Conservation (phyloP, 23 tunicate species). For the Diplosoma virens region DNA sequence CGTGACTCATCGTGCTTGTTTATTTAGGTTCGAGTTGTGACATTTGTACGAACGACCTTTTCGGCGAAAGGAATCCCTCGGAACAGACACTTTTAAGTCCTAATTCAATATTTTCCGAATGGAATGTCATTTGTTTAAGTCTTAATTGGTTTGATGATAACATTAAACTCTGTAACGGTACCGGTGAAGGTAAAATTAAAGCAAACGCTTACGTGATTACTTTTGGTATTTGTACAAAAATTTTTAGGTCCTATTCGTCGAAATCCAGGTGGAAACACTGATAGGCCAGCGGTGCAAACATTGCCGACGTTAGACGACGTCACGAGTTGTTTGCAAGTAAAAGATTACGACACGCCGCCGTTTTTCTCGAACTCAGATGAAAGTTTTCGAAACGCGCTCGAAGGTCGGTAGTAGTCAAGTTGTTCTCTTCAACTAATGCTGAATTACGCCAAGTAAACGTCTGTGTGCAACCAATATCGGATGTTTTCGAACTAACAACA, state of each 20-base stretch:
- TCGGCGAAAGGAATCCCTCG: slow-evolving; percentile 62
- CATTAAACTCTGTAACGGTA: slow-evolving; percentile 85
- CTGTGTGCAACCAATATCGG: too few species aligned
- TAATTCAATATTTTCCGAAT: slow-evolving; percentile 70
- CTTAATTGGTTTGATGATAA: slow-evolving; percentile 86
- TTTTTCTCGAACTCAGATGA: slow-evolving; percentile 56
- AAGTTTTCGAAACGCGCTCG: slow-evolving; percentile 73
- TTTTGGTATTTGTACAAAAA: too few species aligned
- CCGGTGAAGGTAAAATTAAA: slow-evolving; percentile 49
- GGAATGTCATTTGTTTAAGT: slow-evolving; percentile 73
- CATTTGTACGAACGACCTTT: slow-evolving; percentile 61
- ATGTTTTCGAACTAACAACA: too few species aligned
- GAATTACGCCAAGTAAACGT: too few species aligned
- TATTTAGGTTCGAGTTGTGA: slow-evolving; percentile 66
- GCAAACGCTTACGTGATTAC: too few species aligned
- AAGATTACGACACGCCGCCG: slow-evolving; percentile 59
- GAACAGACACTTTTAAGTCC: slow-evolving; percentile 40
- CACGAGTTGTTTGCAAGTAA: slow-evolving; percentile 51
- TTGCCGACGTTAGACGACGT: slow-evolving; percentile 63
- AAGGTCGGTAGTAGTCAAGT: slow-evolving; percentile 57
- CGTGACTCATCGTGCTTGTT: too few species aligned
- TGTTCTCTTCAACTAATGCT: too few species aligned
- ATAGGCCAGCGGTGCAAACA: slow-evolving; percentile 56
- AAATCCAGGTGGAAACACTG: slow-evolving; percentile 77
- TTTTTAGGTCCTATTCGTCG: slow-evolving; percentile 58